Percentiles rank a stretch among this genome's conserved stretches.
Evolutionary conservation across 2,113 vertebrate species (phyloP).

Genomic region (Chauna torquata): DNA sequence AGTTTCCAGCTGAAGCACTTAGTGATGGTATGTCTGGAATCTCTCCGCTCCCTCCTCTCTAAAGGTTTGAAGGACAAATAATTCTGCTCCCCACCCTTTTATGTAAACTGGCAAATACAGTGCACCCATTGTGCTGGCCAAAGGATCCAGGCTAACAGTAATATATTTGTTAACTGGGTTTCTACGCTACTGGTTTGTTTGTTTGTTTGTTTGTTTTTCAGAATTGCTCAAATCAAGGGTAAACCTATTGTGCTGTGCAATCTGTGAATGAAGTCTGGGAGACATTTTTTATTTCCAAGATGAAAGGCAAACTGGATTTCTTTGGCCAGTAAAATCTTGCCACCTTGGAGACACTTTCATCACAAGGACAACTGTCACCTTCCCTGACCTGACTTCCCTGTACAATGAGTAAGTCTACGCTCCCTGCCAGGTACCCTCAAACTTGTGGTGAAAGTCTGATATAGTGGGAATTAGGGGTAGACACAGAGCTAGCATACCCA

Average conservation of each 20-base stretch:
- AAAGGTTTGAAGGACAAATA: constrained; percentile 22
- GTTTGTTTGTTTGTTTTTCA: not conserved
- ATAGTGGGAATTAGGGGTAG: not conserved
- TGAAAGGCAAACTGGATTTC: not conserved
- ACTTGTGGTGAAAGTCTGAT: not conserved
- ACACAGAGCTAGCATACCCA: not conserved
- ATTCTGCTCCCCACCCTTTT: not conserved
- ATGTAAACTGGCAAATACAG: constrained; percentile 16
- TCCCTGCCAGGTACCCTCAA: not conserved
- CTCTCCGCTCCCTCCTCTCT: not conserved
- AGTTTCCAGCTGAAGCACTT: not conserved
- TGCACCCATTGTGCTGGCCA: not conserved
- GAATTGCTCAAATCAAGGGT: not conserved
- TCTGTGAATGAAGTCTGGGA: not conserved
- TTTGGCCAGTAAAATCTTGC: not conserved
- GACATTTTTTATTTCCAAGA: not conserved
- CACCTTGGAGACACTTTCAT: not conserved
- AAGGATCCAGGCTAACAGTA: not conserved
- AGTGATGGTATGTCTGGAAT: constrained; percentile 27
- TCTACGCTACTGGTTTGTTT: not conserved
- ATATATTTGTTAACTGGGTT: not conserved
- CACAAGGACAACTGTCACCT: not conserved
- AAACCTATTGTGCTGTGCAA: not conserved
- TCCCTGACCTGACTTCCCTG: not conserved
- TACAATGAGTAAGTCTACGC: not conserved